Evolutionary conservation across 2,888 invertebrate genomes (phyloP).

Genomic region (Caenorhabditis imperialis): DNA sequence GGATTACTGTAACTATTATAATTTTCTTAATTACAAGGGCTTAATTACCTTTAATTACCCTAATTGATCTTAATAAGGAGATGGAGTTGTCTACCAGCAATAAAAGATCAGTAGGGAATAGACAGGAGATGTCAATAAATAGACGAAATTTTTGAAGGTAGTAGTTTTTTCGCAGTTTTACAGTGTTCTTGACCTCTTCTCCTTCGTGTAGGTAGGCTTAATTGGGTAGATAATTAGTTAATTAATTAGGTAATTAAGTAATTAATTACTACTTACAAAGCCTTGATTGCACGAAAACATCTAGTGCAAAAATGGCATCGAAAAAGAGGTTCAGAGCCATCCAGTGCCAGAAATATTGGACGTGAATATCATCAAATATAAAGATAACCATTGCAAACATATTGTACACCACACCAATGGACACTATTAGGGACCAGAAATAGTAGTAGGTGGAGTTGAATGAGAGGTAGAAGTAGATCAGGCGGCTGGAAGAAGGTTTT

Average conservation of each 20-base stretch:
- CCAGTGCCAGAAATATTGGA: slow-evolving; percentile 62
- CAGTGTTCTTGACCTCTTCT: slow-evolving; percentile 48
- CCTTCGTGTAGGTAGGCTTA: slow-evolving; percentile 60
- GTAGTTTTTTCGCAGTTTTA: slow-evolving; percentile 48
- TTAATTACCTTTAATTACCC: slow-evolving; percentile 57
- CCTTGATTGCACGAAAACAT: slow-evolving; percentile 69
- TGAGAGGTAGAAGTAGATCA: slow-evolving; percentile 34
- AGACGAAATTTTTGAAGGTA: slow-evolving; percentile 41
- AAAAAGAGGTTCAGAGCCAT: slow-evolving; percentile 61
- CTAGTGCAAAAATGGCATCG: slow-evolving; percentile 65
- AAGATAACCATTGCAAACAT: slow-evolving; percentile 73
- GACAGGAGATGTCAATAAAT: slow-evolving; percentile 61
- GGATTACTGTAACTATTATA: slow-evolving; percentile 37
- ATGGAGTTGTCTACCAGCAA: slow-evolving; percentile 45
- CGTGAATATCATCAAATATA: slow-evolving; percentile 72
- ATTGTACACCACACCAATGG: slow-evolving; percentile 72
- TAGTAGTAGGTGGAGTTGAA: slow-evolving; percentile 61
- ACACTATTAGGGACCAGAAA: slow-evolving; percentile 71
- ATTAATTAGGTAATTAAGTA: neutral
- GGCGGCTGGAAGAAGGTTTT: slow-evolving; percentile 10
- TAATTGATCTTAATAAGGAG: slow-evolving; percentile 46
- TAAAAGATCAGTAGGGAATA: slow-evolving; percentile 70
- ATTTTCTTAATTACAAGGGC: slow-evolving; percentile 10
- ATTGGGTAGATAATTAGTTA: slow-evolving; percentile 8
- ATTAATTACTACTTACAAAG: slow-evolving; percentile 55